Conservation (phyloP, 35 echinoderm and acorn worm genomes). For the Diadema setosum region DNA sequence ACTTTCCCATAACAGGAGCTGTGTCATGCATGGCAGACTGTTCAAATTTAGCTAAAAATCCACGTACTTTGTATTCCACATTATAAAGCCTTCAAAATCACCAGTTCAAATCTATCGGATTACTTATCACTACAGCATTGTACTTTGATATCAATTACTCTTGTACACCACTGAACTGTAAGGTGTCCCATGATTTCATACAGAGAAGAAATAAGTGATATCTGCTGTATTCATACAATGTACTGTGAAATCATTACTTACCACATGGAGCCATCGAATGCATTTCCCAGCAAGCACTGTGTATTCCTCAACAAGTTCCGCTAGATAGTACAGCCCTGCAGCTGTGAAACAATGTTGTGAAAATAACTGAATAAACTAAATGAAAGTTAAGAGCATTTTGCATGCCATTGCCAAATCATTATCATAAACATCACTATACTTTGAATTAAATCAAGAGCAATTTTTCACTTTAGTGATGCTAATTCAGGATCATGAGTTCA, state of each 20-base stretch:
- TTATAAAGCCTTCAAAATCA: not conserved
- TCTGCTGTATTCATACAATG: not conserved
- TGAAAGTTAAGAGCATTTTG: not conserved
- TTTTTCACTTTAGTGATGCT: not conserved
- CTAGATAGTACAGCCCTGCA: constrained; percentile 95
- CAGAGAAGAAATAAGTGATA: not conserved
- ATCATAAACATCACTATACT: not conserved
- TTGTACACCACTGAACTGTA: too few relatives aligned
- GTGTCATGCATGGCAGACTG: too few relatives aligned
- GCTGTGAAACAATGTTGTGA: constrained; percentile 37
- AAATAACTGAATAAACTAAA: not conserved
- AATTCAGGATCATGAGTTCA: not conserved
- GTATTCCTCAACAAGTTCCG: constrained; percentile 95
- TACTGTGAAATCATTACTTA: constrained; percentile 16
- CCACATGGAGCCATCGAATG: constrained; percentile 72
- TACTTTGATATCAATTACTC: too few relatives aligned
- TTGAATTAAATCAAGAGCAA: not conserved
- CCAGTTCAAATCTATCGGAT: not conserved
- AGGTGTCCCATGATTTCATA: too few relatives aligned
- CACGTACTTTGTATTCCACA: too few relatives aligned
- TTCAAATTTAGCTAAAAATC: too few relatives aligned
- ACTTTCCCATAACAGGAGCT: too few relatives aligned
- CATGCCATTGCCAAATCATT: not conserved
- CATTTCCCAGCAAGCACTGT: constrained; percentile 78
- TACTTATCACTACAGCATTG: too few relatives aligned